These are phyloP conservation scores for Sebastes umbrosus DNA, from an alignment of 2,797 vertebrate genomes.

Conservation along the genomic window DNA sequence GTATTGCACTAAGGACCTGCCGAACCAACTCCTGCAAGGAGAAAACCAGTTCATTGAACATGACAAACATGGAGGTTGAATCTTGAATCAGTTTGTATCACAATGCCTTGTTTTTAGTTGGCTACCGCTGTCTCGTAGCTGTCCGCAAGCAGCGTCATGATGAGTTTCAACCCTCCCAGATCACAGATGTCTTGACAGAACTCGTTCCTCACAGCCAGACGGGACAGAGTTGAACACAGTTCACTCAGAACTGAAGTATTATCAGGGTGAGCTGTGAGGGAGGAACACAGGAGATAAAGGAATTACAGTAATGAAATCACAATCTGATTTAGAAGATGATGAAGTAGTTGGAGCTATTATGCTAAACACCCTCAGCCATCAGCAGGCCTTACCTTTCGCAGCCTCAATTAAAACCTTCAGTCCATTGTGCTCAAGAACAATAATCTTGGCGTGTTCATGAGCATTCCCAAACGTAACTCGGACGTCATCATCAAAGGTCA, in stretches of 20 bases:
- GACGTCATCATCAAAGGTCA: slow-evolving; percentile 96
- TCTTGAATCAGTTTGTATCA: neutral
- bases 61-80: neutral
- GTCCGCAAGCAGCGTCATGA: slow-evolving; percentile 88
- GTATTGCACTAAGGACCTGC: slow-evolving; percentile 88
- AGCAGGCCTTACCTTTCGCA: slow-evolving; percentile 85
- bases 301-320: neutral
- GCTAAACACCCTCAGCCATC: neutral
- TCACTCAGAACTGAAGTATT: slow-evolving; percentile 87
- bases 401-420: slow-evolving; percentile 90
- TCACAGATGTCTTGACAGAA: slow-evolving; percentile 97
- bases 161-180: slow-evolving; percentile 89
- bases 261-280: slow-evolving; percentile 81
- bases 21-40: slow-evolving; percentile 88
- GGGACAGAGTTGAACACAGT: slow-evolving; percentile 89
- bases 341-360: neutral
- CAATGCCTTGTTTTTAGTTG: neutral
- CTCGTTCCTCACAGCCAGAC: slow-evolving; percentile 93
- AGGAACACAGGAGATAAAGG: neutral
- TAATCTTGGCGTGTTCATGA: slow-evolving; percentile 92
- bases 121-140: slow-evolving; percentile 88
- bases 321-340: neutral
- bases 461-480: slow-evolving; percentile 91
- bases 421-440: slow-evolving; percentile 90
- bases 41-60: neutral